A percentile compares a stretch with the other conserved stretches of the same genome.
Conservation (phyloP, 1,140 invertebrate species). For the Schlechtendalia chinensis region DNA sequence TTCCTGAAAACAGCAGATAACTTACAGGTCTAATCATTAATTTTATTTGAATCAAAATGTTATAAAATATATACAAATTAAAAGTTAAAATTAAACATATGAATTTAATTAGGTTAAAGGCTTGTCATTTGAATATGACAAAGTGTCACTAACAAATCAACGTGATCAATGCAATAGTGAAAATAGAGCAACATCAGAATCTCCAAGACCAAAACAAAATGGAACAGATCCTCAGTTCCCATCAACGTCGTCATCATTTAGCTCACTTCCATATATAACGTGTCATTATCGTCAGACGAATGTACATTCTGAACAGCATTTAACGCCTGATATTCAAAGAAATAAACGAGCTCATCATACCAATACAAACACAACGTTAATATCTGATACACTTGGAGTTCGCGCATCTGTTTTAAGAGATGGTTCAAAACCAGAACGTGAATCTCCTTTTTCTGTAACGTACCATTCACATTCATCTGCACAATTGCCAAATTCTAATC, state of each 20-base stretch:
- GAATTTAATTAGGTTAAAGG: conserved; percentile 68
- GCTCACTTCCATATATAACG: conserved; percentile 4
- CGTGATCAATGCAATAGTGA: conserved; percentile 37
- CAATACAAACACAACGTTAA: conserved; percentile 11
- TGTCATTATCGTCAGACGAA: conserved; percentile 33
- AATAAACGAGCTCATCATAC: conserved; percentile 59
- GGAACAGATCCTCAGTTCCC: conserved; percentile 26
- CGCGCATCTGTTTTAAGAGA: conserved; percentile 68
- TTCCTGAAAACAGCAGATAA: conserved; percentile 87
- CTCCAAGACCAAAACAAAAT: conserved; percentile 34
- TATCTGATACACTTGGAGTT: conserved; percentile 52
- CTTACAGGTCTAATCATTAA: conserved; percentile 66
- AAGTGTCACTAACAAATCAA: conserved; percentile 63
- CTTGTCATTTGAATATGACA: conserved; percentile 74
- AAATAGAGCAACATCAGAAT: conserved; percentile 18
- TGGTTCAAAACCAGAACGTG: conserved; percentile 56
- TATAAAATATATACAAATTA: too few species aligned
- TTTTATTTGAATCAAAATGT: too few species aligned
- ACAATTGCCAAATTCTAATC: conserved; percentile 49
- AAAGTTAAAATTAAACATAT: not conserved
- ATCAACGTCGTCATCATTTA: conserved; percentile 22
- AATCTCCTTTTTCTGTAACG: conserved; percentile 51
- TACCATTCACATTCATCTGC: conserved; percentile 33
- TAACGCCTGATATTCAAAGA: conserved; percentile 55
- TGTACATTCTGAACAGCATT: conserved; percentile 19